These are phyloP conservation scores for Callaeas wilsoni DNA, from an alignment of 2,113 vertebrate species.

Conservation along the genomic window DNA sequence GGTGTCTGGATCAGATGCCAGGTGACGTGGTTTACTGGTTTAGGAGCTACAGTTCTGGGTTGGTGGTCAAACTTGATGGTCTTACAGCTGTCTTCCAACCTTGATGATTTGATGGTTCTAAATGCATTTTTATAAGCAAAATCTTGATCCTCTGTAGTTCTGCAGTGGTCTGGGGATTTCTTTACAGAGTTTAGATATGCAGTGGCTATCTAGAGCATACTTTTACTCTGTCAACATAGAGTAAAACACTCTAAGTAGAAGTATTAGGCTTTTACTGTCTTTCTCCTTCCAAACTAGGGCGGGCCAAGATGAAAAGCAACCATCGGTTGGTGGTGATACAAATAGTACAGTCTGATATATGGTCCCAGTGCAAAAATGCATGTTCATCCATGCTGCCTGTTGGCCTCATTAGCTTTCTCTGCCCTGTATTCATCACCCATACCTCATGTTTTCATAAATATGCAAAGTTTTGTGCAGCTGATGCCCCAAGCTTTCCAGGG, in stretches of 20 bases:
- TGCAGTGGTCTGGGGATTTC: background rate
- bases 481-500: background rate
- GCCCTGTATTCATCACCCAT: background rate
- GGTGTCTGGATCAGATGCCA: background rate
- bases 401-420: background rate
- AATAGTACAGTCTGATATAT: background rate
- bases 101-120: background rate
- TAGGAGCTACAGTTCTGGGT: background rate
- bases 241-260: background rate
- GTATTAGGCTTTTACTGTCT: background rate
- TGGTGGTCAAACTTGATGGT: background rate
- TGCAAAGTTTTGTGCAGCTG: background rate
- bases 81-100: background rate
- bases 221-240: background rate
- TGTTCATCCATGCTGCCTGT: background rate
- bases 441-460: background rate
- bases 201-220: background rate
- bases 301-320: background rate
- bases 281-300: background rate
- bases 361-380: background rate
- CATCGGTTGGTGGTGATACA: background rate
- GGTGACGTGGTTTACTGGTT: background rate
- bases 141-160: background rate
- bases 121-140: background rate
- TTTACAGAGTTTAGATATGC: background rate